Evolutionary conservation across 2,797 vertebrate genomes (phyloP), one percentile per base, ranked within the genome.

Genomic region (Eleutherodactylus coqui): DNA sequence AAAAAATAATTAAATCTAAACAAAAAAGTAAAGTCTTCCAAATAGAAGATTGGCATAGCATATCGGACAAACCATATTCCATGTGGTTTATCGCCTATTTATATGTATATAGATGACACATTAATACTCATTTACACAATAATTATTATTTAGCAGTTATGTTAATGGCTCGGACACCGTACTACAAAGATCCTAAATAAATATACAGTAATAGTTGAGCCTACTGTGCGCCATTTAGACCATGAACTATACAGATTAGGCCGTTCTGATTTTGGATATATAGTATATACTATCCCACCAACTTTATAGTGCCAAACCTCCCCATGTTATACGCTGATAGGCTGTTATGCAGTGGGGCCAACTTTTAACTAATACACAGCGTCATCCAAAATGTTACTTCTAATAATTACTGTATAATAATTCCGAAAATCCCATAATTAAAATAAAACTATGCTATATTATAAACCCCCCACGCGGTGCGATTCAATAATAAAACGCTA

Each of bases 401-500:
- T 58, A 73, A 51, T 53, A 79, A 79, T 45, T 14, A 72, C 60
- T 8, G 16, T 2, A 58, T 55, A 43, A 77, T 77, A 34, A 38
- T 84, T 85, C 49, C 8, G 53, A 85, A 55, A 24, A n/a, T n/a
- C n/a, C 53, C 32, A 36, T 69, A 79, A 45, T 67, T 62, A 53
- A 72, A 77, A 72, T 72, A 49, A 1, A 53, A 76, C 32, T 51
- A 72, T n/a, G 43, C 14, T 27, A 27, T 32, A 75, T 34, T 79
- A 67, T 29, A 84, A 72, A 53, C 62, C 34, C 77, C 75, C 14
- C 60, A 55, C 32, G 41, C 75, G 76, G 81, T 82, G 78, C 21
- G 62, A 67, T 16, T 67, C 17, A 80, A 21, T 36, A 88, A 88
- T 83, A 53, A 72, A 55, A 53, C 34, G 45, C 49, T 21, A 81